Percentiles rank a stretch among this genome's conserved stretches.
These are phyloP conservation scores for Melipona beecheii DNA, from an alignment of 2,888 invertebrate genomes.

Conservation along the genomic window DNA sequence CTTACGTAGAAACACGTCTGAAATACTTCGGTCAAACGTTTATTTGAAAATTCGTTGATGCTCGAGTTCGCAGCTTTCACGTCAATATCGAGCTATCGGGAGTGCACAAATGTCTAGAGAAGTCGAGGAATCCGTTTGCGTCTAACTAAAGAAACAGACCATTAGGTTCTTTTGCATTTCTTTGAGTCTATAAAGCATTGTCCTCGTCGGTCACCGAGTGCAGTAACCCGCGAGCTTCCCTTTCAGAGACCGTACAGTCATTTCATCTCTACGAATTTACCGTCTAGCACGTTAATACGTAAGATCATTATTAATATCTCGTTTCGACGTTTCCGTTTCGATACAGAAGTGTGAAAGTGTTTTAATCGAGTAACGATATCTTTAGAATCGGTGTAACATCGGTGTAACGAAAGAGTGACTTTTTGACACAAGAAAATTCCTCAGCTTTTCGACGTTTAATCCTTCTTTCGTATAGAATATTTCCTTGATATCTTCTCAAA, in stretches of 20 bases:
- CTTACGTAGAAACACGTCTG: too few relatives aligned
- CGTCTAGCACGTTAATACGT: constrained; percentile 26
- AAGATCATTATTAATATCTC: constrained; percentile 22
- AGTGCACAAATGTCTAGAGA: constrained; percentile 58
- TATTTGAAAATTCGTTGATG: constrained; percentile 2
- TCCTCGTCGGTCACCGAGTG: constrained; percentile 74
- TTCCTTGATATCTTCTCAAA: background rate
- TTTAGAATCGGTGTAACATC: constrained; percentile 26
- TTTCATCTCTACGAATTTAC: constrained; percentile 7
- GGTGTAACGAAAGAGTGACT: constrained; percentile 9
- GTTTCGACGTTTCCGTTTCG: constrained; percentile 4
- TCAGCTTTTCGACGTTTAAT: background rate
- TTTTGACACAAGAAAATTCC: background rate
- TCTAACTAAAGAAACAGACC: constrained; percentile 78
- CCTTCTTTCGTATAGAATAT: background rate
- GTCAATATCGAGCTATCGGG: constrained; percentile 33
- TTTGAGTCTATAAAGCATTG: constrained; percentile 80
- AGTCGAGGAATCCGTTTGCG: constrained; percentile 78
- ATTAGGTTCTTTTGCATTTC: constrained; percentile 79
- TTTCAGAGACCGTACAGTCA: constrained; percentile 39
- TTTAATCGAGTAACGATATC: background rate
- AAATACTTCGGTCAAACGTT: background rate
- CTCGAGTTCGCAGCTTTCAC: constrained; percentile 5
- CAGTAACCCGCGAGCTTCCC: constrained; percentile 77
- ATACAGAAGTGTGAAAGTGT: constrained; percentile 39